Conservation (phyloP, 1,140 invertebrate genomes). For the Armadillidium nasatum region DNA sequence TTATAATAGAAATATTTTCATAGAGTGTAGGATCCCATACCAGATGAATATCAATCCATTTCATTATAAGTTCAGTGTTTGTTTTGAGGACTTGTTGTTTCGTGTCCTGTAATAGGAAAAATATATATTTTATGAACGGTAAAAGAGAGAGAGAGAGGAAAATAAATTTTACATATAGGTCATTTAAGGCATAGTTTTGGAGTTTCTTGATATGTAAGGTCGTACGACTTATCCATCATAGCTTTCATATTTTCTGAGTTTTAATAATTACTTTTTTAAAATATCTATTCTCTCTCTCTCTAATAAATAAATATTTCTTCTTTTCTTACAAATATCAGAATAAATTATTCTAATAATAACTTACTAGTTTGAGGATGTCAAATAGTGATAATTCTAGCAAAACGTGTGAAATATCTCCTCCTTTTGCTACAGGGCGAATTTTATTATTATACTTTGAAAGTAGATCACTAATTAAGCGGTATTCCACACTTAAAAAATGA, state of each 20-base stretch:
- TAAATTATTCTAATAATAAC: background rate
- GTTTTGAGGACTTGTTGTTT: conserved; percentile 8
- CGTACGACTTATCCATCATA: no score
- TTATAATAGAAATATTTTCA: conserved; percentile 1
- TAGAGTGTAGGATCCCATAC: conserved; percentile 16
- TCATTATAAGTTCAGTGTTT: conserved; percentile 27
- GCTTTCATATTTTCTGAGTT: no score
- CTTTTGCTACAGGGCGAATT: background rate
- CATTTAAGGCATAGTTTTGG: no score
- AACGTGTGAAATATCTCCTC: background rate
- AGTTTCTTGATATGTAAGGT: no score
- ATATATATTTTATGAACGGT: no score
- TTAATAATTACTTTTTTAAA: no score
- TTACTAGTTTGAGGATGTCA: background rate
- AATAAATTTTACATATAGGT: no score
- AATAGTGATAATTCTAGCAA: background rate
- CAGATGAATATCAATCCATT: conserved; percentile 17
- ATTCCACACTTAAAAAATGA: background rate
- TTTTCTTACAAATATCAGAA: no score
- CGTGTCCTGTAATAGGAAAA: conserved; percentile 7
- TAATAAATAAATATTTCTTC: no score
- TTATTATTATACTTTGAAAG: background rate
- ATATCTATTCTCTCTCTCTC: no score
- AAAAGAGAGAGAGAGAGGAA: no score
- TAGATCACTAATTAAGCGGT: background rate